Percentiles rank a stretch among this genome's conserved stretches.
Evolutionary conservation across 2,797 vertebrate species (phyloP).

Genomic region (Silurus aristotelis): DNA sequence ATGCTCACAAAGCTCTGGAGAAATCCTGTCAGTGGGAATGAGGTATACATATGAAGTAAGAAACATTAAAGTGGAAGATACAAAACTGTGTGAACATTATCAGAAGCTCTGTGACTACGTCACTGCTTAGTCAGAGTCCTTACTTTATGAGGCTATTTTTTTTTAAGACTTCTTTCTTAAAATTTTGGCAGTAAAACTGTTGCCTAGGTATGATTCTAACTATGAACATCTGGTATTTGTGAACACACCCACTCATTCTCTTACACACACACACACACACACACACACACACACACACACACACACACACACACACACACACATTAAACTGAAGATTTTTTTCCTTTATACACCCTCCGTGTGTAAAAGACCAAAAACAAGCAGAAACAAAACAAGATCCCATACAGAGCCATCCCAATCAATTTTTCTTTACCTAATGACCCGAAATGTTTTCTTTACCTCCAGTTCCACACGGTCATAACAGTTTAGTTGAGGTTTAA

Average conservation of each 20-base stretch:
- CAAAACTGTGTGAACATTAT: constrained; percentile 28
- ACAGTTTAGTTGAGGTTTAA: constrained; percentile 14
- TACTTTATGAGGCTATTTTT: constrained; percentile 6
- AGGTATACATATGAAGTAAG: neutral
- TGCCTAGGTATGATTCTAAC: constrained; percentile 54
- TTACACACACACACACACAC: neutral
- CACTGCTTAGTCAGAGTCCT: constrained; percentile 32
- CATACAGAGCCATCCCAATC: neutral
- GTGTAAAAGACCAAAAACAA: constrained; percentile 21
- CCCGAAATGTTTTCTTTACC: constrained; percentile 33
- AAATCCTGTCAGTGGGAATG: neutral
- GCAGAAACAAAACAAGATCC: neutral
- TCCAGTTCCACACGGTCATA: neutral
- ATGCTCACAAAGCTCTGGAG: constrained; percentile 32
- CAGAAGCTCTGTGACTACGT: neutral
- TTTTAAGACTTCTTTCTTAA: constrained; percentile 23
- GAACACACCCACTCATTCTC: neutral
- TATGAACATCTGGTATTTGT: constrained; percentile 61
- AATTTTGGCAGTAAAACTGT: constrained; percentile 53
- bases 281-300: neutral
- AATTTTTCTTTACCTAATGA: constrained; percentile 12
- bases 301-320: neutral
- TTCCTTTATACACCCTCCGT: neutral
- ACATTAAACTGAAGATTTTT: constrained; percentile 10
- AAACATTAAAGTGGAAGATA: neutral